phyloP scores from a whole-genome alignment of 2,797 vertebrate genomes.

The Paedocypris micromegethes region DNA sequence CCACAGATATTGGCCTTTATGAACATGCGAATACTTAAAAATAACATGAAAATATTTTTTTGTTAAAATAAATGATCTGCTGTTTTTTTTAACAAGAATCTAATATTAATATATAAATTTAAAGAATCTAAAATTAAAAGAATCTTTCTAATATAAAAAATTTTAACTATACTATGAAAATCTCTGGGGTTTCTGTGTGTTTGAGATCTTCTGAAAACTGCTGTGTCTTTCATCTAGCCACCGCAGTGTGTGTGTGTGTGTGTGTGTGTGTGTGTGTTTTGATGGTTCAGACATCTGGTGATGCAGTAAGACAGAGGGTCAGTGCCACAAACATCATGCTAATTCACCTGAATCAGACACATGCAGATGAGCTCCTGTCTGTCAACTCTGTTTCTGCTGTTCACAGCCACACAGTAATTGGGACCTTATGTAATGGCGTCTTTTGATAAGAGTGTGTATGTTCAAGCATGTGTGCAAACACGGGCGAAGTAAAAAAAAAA shows the following conservation, averaged over 20 bases:
- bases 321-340: conserved; percentile 22
- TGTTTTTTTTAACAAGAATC: too few species aligned
- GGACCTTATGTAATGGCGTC: conserved; percentile 16
- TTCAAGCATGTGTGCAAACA: not conserved
- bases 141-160: too few species aligned
- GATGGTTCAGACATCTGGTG: conserved; percentile 19
- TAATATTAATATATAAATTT: too few species aligned
- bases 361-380: conserved; percentile 16
- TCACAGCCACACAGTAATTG: conserved; percentile 17
- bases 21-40: too few species aligned
- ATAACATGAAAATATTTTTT: too few species aligned
- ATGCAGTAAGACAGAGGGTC: conserved; percentile 3
- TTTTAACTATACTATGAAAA: too few species aligned
- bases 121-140: too few species aligned
- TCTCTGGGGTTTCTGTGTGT: not conserved
- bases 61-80: too few species aligned
- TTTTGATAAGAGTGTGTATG: conserved; percentile 5
- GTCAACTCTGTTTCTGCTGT: conserved; percentile 5
- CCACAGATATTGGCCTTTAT: too few species aligned
- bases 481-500: not conserved
- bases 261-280: conserved; percentile 7
- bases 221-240: not conserved
- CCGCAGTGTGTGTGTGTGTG: not conserved
- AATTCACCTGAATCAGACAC: conserved; percentile 25
- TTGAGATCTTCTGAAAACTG: not conserved